Conservation (phyloP, 2,888 invertebrate species). For the Clivina fossor region DNA sequence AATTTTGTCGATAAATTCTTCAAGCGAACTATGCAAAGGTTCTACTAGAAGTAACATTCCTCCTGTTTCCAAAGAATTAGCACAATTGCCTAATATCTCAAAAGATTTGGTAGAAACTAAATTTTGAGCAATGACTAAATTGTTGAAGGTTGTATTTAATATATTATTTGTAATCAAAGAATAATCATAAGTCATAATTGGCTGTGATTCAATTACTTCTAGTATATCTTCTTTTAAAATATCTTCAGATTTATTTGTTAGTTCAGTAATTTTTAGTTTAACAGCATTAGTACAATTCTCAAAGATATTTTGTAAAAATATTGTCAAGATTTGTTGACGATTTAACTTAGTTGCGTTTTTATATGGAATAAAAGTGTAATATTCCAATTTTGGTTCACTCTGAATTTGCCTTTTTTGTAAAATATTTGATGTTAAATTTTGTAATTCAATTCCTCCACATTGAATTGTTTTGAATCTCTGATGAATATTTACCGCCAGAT, state of each 20-base stretch:
- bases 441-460: conserved; percentile 83
- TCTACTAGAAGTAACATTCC: conserved; percentile 79
- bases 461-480: conserved; percentile 71
- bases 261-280: conserved; percentile 74
- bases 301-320: conserved; percentile 69
- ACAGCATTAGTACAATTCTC: conserved; percentile 73
- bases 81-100: conserved; percentile 59
- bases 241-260: conserved; percentile 64
- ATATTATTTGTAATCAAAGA: conserved; percentile 59
- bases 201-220: conserved; percentile 71
- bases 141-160: conserved; percentile 57
- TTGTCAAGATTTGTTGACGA: conserved; percentile 68
- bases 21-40: conserved; percentile 55
- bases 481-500: conserved; percentile 68
- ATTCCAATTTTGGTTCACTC: conserved; percentile 78
- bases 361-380: conserved; percentile 80
- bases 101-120: conserved; percentile 60
- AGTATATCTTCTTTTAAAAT: conserved; percentile 64
- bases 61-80: conserved; percentile 63
- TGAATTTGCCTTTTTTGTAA: conserved; percentile 86
- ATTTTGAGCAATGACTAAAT: conserved; percentile 69
- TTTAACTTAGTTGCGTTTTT: conserved; percentile 62
- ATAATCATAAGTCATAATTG: conserved; percentile 68
- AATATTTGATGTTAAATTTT: conserved; percentile 86
- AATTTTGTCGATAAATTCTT: conserved; percentile 48